These are phyloP conservation scores for Nemurella pictetii DNA, from an alignment of 2,888 invertebrate species.

Conservation along the genomic window DNA sequence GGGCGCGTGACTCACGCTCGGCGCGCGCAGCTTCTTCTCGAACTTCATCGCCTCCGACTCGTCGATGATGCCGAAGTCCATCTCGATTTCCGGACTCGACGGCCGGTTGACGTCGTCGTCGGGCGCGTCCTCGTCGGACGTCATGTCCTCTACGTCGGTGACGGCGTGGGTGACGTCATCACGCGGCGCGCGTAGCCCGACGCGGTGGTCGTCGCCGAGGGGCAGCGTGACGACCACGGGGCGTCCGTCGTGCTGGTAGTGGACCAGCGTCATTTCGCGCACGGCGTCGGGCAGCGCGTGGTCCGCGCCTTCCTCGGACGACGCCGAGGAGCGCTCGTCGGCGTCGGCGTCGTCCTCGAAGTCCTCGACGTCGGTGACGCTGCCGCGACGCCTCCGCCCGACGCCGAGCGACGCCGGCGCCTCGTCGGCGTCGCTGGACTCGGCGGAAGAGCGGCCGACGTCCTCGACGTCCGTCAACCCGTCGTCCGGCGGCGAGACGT, in stretches of 20 bases:
- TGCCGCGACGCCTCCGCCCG: slow-evolving; percentile 45
- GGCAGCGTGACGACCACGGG: slow-evolving; percentile 56
- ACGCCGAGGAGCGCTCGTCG: slow-evolving; percentile 35
- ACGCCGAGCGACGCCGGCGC: slow-evolving; percentile 32
- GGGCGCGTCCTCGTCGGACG: slow-evolving; percentile 49
- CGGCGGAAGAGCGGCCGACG: slow-evolving; percentile 49
- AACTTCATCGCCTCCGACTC: slow-evolving; percentile 45
- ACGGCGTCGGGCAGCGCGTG: slow-evolving; percentile 52
- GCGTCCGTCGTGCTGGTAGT: slow-evolving; percentile 52
- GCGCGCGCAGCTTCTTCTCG: slow-evolving; percentile 44
- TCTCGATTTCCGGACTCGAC: slow-evolving; percentile 16
- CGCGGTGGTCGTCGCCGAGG: slow-evolving; percentile 48
- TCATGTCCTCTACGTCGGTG: slow-evolving; percentile 53
- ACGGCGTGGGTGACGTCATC: slow-evolving; percentile 43
- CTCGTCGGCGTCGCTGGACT: slow-evolving; percentile 43
- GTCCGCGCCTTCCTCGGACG: slow-evolving; percentile 45
- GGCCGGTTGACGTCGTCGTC: slow-evolving; percentile 38
- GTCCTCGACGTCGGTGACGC: slow-evolving; percentile 52
- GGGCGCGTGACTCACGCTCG: slow-evolving; percentile 43
- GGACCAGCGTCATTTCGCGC: slow-evolving; percentile 54
- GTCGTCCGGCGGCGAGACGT: slow-evolving; percentile 45
- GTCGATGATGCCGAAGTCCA: slow-evolving; percentile 43
- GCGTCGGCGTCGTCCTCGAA: slow-evolving; percentile 42
- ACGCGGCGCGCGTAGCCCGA: slow-evolving; percentile 39
- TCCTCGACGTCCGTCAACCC: slow-evolving; percentile 56